These are phyloP conservation scores for Drepanosiphum platanoidis DNA, from an alignment of 2,888 invertebrate genomes.

Conservation along the genomic window DNA sequence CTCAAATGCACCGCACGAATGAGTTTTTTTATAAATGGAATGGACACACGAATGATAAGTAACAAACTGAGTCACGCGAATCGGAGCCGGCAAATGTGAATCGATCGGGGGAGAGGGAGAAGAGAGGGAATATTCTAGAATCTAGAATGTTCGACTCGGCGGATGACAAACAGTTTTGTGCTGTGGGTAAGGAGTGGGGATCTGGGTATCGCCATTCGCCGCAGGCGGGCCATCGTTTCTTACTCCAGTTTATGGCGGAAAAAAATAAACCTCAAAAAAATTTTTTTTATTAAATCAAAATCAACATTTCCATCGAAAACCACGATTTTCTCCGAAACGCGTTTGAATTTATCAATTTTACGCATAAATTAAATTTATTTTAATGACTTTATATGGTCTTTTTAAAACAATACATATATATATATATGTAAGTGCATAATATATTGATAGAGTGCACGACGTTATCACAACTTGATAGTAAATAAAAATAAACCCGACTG, in stretches of 20 bases:
- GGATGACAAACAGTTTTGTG: slow-evolving; percentile 54
- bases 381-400: neutral
- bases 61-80: slow-evolving; percentile 19
- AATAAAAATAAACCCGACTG: too few species aligned
- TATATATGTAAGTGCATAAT: too few species aligned
- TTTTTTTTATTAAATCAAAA: neutral
- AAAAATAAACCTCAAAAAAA: slow-evolving; percentile 6
- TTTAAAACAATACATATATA: too few species aligned
- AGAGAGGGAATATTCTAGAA: too few species aligned
- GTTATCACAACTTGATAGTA: neutral
- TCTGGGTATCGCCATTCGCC: neutral
- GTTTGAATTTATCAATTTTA: neutral
- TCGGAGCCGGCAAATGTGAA: slow-evolving; percentile 46
- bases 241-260: neutral
- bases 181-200: neutral
- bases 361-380: neutral
- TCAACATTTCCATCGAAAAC: neutral
- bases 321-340: neutral
- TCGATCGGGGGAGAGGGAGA: slow-evolving; percentile 52
- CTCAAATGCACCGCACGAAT: neutral
- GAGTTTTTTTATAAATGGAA: neutral
- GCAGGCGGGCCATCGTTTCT: slow-evolving; percentile 32
- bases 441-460: neutral
- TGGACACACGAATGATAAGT: slow-evolving; percentile 5
- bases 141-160: slow-evolving; percentile 56